Conservation (phyloP, 2,113 vertebrate species). For the Gnathochromis pfefferi region DNA sequence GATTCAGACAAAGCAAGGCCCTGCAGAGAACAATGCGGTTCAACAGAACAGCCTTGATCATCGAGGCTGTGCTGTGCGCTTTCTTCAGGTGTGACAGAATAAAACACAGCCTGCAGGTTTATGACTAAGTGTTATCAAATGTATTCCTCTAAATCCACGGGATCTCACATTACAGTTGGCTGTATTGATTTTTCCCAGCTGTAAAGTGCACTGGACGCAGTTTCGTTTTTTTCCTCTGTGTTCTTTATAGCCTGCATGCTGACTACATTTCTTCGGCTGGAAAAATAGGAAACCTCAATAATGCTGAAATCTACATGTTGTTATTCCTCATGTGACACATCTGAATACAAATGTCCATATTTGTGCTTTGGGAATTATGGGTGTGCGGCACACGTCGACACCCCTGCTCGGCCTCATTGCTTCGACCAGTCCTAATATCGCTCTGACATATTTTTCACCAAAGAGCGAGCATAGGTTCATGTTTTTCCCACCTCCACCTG, state of each 20-base stretch:
- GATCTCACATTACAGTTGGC: constrained; percentile 54
- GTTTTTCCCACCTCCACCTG: constrained; percentile 40
- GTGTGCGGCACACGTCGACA: background rate
- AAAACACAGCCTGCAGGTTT: constrained; percentile 54
- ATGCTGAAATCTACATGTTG: background rate
- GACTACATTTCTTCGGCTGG: background rate
- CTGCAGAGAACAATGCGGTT: constrained; percentile 36
- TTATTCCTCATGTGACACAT: background rate
- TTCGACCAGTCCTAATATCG: background rate
- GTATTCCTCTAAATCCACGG: constrained; percentile 46
- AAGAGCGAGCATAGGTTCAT: constrained; percentile 10
- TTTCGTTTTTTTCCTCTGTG: background rate
- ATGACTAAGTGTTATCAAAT: constrained; percentile 66
- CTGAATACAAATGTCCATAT: background rate
- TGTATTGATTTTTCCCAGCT: constrained; percentile 56
- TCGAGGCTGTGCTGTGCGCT: background rate
- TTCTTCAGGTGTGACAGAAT: constrained; percentile 48
- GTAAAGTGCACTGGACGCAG: constrained; percentile 32
- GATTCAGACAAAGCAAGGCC: constrained; percentile 25
- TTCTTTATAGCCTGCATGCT: constrained; percentile 10
- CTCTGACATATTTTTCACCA: constrained; percentile 42
- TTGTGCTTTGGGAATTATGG: background rate
- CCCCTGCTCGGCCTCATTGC: constrained; percentile 21
- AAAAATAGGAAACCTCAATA: constrained; percentile 27
- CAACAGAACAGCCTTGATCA: constrained; percentile 38